Conservation (phyloP, 2,797 vertebrate species). For the Erpetoichthys calabaricus region DNA sequence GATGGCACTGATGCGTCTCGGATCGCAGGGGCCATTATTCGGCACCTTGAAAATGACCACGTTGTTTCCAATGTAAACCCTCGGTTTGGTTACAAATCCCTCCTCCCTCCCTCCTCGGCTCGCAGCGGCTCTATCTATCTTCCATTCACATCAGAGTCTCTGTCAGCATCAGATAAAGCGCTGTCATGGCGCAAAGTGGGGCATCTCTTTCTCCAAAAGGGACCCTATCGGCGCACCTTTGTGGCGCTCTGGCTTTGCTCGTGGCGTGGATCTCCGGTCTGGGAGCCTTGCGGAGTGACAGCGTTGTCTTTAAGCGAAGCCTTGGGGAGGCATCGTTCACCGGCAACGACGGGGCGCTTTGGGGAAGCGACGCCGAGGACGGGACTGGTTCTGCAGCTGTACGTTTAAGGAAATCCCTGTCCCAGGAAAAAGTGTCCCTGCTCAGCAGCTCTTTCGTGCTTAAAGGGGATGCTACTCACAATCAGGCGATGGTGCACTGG, state of each 20-base stretch:
- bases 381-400: conserved; percentile 21
- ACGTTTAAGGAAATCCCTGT: conserved; percentile 48
- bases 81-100: conserved; percentile 25
- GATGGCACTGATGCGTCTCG: conserved; percentile 32
- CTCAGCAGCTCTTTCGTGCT: conserved; percentile 93
- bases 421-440: conserved; percentile 57
- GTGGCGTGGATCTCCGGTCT: conserved; percentile 38
- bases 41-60: conserved; percentile 35
- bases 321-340: conserved; percentile 23
- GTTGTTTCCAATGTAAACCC: conserved; percentile 42
- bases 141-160: conserved; percentile 38
- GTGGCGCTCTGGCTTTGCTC: conserved; percentile 35
- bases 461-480: conserved; percentile 88
- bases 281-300: conserved; percentile 37
- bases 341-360: conserved; percentile 24
- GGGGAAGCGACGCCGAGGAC: conserved; percentile 18
- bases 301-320: conserved; percentile 30
- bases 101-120: conserved; percentile 21
- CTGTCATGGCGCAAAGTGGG: conserved; percentile 42
- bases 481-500: conserved; percentile 98
- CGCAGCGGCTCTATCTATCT: conserved; percentile 44
- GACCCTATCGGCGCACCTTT: conserved; percentile 32
- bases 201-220: conserved; percentile 30
- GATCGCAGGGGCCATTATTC: conserved; percentile 11
- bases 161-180: conserved; percentile 41